Evolutionary conservation across 2,113 vertebrate species (phyloP).

Genomic region (Pandion haliaetus): DNA sequence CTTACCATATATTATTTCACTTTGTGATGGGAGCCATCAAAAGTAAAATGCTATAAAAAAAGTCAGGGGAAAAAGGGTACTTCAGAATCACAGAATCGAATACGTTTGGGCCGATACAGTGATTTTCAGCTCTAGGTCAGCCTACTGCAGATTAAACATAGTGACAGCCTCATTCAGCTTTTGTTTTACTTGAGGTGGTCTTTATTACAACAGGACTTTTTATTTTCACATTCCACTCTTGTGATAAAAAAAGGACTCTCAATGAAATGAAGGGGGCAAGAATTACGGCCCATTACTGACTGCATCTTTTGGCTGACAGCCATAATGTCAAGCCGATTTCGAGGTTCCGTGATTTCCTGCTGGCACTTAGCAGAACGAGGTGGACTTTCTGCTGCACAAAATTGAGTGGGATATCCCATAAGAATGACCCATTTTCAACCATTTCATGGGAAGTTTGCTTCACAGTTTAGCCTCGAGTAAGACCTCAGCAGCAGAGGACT

Average conservation of each 20-base stretch:
- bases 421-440: fast-evolving
- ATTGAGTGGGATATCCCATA: neutral
- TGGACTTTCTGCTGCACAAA: neutral
- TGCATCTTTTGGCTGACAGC: neutral
- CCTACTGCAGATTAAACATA: neutral
- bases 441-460: neutral
- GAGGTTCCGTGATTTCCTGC: neutral
- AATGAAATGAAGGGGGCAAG: neutral
- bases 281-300: neutral
- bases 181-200: neutral
- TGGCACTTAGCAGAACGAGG: neutral
- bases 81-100: neutral
- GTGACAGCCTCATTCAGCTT: neutral
- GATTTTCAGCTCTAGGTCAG: neutral
- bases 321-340: fast-evolving
- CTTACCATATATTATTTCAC: neutral
- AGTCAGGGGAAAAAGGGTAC: neutral
- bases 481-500: neutral
- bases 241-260: neutral
- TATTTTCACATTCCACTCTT: neutral
- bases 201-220: neutral
- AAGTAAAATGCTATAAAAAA: neutral
- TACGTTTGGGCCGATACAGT: neutral
- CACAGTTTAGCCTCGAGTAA: neutral
- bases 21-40: neutral